Evolutionary conservation across 2,113 vertebrate species (phyloP), one percentile per base, ranked within the genome.

Genomic region (Accipiter virgatus): DNA sequence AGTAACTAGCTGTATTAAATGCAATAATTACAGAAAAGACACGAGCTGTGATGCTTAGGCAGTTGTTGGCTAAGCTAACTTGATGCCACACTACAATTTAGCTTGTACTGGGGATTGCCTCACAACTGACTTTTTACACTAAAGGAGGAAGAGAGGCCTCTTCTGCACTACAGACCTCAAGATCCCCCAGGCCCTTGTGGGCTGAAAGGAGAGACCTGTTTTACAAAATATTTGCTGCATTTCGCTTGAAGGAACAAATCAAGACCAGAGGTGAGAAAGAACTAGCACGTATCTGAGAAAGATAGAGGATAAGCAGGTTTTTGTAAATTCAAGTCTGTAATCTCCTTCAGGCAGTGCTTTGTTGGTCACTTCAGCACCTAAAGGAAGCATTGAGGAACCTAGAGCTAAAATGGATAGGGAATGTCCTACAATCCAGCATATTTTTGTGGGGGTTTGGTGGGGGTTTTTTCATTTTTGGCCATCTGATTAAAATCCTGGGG

Each of bases 11-110:
- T 98, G 94, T 97, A 98, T 98, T 98, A 98, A 98, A 98, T 96
- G 97, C 82, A 98, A 96, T 98, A 98, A 98, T 98, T 98, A 98
- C 94, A 97, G 97, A 98, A 98, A 97, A 98, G 97, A 95, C 97
- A 96, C 53, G 79, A 96, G 82, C 97, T 97, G 96, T 80, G 95
- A 90, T n/a, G 68, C 95, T 97, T 88, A 90, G 96, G 97, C 96
- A 94, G 87, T 96, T 97, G 98, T 68, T 97, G 98, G 96, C 91
- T 97, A 92, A 97, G 96, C 94, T 56, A 89, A 88, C 92, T 95
- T 88, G 74, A 78, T 97, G 91, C 85, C 86, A 93, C 80, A 43
- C 48, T 73, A 34, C 83, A 85, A 91, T 96, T 98, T 95, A 86
- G 94, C 93, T 88, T 91, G 55, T 93, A 94, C 79, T 21, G 67